Base-by-base conservation (phyloP, 2,797 vertebrate genomes). In the Bothrops alternatus region DNA sequence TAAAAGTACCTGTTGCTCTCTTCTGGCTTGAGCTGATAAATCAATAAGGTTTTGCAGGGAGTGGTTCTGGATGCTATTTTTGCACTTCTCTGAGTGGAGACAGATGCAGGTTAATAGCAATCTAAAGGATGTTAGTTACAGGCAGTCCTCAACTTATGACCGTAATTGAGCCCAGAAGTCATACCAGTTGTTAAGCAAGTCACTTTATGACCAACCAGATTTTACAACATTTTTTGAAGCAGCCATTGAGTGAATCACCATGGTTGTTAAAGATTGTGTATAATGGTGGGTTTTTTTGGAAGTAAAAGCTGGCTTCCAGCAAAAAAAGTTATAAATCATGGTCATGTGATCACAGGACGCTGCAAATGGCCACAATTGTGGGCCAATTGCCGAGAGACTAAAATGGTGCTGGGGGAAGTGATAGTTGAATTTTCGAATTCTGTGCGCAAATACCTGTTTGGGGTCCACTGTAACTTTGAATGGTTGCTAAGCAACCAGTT, bases 31-130 rank as follows among this genome's bases (percentile, higher is more conserved):
- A 60, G 90, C 32, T 86, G 92, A 91, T 86, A 91, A 65, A 91
- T 93, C 92, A 91, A 91, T 93, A 53, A 93, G 50, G 26, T 50
- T 85, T 28, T 93, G 90, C 37, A 91, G 87, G 26, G 86, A 91
- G 47, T 60, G 20, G 47, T 63, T 56, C 23, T 65, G 57, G 26
- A 26, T 42, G 55, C n/a, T 60, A 50, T 88, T 50, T 50, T 93
- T 91, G 50, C 6, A 65, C 2, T 91, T 91, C 65, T 89, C 92
- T 93, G 69, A 73, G 26, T 65, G 69, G 69, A 88, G 87, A 56
- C n/a, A 89, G n/a, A 88, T 50, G 8, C 47, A 42, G 25, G 42
- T 82, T 55, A 91, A n/a, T 5, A 58, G 37, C 26, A 55, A 63
- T 78, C 28, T 26, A 26, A 93, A 82, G 28, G 20, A 8, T 50